A percentile compares a stretch with the other conserved stretches of the same genome.
These are phyloP conservation scores for Ectobius pallidus DNA, from an alignment of 2,888 invertebrate species.

Conservation along the genomic window DNA sequence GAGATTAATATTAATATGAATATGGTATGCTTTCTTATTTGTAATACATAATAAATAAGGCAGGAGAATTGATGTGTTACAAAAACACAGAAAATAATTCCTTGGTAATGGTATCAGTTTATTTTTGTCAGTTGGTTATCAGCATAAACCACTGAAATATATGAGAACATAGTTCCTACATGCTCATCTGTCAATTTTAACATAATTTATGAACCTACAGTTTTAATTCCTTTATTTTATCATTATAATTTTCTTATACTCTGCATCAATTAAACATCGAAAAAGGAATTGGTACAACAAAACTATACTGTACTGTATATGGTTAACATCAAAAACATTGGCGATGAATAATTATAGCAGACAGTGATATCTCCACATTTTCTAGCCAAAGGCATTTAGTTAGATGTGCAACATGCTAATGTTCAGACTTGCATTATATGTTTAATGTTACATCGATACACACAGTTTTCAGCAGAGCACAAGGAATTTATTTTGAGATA, in stretches of 20 bases:
- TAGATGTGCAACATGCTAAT: too few species aligned
- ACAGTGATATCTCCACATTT: too few species aligned
- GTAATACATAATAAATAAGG: too few species aligned
- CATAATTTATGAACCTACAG: background rate
- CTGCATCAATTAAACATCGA: slow-evolving; percentile 14
- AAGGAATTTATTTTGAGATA: too few species aligned
- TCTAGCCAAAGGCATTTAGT: too few species aligned
- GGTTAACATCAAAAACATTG: slow-evolving; percentile 25
- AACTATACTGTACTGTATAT: slow-evolving; percentile 22
- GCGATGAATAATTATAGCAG: slow-evolving; percentile 1
- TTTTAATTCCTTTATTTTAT: background rate
- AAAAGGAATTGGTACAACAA: background rate
- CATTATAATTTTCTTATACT: slow-evolving; percentile 6
- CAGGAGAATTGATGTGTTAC: too few species aligned
- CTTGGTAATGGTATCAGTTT: slow-evolving; percentile 1
- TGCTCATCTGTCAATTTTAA: background rate
- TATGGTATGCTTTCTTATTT: too few species aligned
- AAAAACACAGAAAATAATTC: too few species aligned
- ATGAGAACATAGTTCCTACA: background rate
- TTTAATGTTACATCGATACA: too few species aligned
- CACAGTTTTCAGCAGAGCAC: too few species aligned
- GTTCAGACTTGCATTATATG: too few species aligned
- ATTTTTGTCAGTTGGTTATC: slow-evolving; percentile 6
- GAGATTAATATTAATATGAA: too few species aligned
- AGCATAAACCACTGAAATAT: slow-evolving; percentile 15